Conservation (phyloP, 2,888 invertebrate genomes). For the Patella ulyssiponensis region DNA sequence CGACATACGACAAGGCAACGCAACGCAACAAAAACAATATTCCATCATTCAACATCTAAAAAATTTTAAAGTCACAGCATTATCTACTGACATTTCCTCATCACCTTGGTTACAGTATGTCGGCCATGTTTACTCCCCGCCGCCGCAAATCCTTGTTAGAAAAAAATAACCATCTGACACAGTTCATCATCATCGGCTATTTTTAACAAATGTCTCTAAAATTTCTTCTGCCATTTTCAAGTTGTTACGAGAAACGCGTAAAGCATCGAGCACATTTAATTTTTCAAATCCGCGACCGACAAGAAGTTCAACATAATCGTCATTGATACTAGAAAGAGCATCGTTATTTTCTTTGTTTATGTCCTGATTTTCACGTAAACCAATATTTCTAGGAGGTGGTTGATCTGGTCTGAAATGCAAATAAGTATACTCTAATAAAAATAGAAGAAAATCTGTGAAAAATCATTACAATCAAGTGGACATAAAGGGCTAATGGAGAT, state of each 20-base stretch:
- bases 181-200: slow-evolving; percentile 25
- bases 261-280: slow-evolving; percentile 90
- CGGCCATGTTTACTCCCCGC: no score
- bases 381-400: slow-evolving; percentile 55
- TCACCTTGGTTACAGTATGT: no score
- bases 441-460: not conserved
- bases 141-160: no score
- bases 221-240: slow-evolving; percentile 97
- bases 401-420: slow-evolving; percentile 31
- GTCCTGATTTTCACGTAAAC: slow-evolving; percentile 65
- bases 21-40: no score
- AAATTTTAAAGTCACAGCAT: no score
- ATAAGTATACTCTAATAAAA: not conserved
- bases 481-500: no score
- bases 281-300: slow-evolving; percentile 92
- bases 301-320: slow-evolving; percentile 82
- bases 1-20: no score
- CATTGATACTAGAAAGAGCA: slow-evolving; percentile 54
- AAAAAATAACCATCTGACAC: no score
- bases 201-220: slow-evolving; percentile 85
- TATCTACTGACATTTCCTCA: no score
- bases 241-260: slow-evolving; percentile 93
- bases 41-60: no score
- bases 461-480: not conserved
- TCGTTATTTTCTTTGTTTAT: slow-evolving; percentile 66